Evolutionary conservation across 2,888 invertebrate species (phyloP), one percentile per base, ranked within the genome.

Genomic region (Myopa tessellatipennis): DNA sequence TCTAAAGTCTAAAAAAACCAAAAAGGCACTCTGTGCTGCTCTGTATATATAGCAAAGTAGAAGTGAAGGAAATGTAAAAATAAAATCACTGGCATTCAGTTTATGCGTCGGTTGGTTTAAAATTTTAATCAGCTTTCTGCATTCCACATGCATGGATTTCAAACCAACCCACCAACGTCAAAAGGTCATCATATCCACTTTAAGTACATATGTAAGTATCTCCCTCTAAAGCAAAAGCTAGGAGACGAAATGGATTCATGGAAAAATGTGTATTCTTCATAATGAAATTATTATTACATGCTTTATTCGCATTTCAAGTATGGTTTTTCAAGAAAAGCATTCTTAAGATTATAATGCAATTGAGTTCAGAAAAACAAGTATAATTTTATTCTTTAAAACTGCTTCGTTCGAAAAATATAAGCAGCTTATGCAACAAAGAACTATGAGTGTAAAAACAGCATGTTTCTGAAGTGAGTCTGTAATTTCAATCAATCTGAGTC

Each of bases 41-140:
- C 36, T 34, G 1, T 45, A 45, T 45, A 65, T 14, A 34, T 6
- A 16, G 12, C 26, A 12, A n/a, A 36, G 52, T 52, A 8, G 14
- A 52, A 70, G 34, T 38, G 45, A 73, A n/a, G 61, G 4, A 73
- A 26, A 73, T 34, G 40, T 45, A 45, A 73, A 73, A 63, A 63
- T 63, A 16, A 45, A 73, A 45, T 40, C 73, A 61, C 16, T 73
- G 61, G 50, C 63, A 73, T 63, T 73, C 73, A 73, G 18, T 73
- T 34, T 12, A 61, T 73, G 61, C 73, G 38, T 63, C 34, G 73
- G 26, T 50, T 50, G 61, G 45, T 45, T 73, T 63, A 63, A 63
- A 73, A 60, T 73, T 60, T 63, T 63, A 73, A 73, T 61, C 60
- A 63, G 63, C 55, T 70, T 34, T 7, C 55, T 34, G 34, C 16